phyloP scores from a whole-genome alignment of 2,888 invertebrate species.

The Nipponacmea schrenckii region DNA sequence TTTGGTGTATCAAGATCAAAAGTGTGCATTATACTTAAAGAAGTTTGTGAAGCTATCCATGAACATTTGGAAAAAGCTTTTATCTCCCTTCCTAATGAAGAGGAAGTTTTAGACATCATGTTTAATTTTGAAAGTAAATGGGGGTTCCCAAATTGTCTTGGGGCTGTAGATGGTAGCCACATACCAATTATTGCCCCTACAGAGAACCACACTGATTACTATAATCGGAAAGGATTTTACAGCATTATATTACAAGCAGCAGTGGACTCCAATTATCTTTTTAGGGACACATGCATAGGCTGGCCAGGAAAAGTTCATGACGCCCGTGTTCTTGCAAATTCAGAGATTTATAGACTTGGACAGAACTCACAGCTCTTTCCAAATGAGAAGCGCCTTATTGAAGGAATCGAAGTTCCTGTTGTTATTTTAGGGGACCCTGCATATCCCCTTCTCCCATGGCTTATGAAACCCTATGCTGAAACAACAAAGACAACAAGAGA shows the following conservation, averaged over 20 bases:
- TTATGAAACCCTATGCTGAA: slow-evolving; percentile 16
- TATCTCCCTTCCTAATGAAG: slow-evolving; percentile 14
- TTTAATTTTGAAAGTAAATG: slow-evolving; percentile 17
- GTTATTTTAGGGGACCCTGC: slow-evolving; percentile 24
- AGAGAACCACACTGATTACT: slow-evolving; percentile 21
- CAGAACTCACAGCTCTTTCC: slow-evolving; percentile 10
- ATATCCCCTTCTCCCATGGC: slow-evolving; percentile 21
- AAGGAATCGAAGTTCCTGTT: slow-evolving; percentile 3
- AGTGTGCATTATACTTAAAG: too few relatives aligned
- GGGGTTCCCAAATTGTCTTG: slow-evolving; percentile 26
- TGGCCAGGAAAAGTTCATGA: slow-evolving; percentile 28
- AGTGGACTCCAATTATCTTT: slow-evolving; percentile 17
- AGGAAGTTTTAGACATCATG: slow-evolving; percentile 14
- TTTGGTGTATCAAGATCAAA: slow-evolving; percentile 24
- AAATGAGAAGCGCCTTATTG: not conserved
- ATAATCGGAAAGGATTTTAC: slow-evolving; percentile 24
- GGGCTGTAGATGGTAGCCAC: slow-evolving; percentile 30
- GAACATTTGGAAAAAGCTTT: not conserved
- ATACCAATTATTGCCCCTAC: slow-evolving; percentile 24
- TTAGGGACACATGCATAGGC: slow-evolving; percentile 15
- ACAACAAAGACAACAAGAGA: slow-evolving; percentile 10
- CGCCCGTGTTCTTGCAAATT: slow-evolving; percentile 20
- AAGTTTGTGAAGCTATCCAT: too few relatives aligned
- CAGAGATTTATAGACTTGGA: slow-evolving; percentile 10
- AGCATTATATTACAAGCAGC: slow-evolving; percentile 23